Percentiles rank a stretch among this genome's conserved stretches.
These are phyloP conservation scores for Neodon shergylaensis DNA, from an alignment of 2,113 vertebrate genomes.

Conservation along the genomic window DNA sequence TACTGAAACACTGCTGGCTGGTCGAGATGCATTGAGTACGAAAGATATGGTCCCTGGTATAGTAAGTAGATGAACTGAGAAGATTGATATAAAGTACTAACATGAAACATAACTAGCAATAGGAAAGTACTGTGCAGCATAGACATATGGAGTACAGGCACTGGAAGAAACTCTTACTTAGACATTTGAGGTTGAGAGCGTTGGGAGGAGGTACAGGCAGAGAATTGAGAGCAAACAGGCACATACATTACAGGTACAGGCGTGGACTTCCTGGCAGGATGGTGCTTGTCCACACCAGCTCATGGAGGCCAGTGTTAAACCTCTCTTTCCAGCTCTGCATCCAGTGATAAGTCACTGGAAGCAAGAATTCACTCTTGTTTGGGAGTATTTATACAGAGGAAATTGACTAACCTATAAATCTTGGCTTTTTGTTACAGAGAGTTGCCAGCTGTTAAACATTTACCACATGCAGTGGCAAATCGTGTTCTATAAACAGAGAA, in stretches of 20 bases:
- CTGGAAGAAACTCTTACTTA: not conserved
- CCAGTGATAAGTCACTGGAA: not conserved
- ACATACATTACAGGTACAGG: not conserved
- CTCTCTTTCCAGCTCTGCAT: not conserved
- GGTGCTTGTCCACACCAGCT: not conserved
- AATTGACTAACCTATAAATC: conserved; percentile 26
- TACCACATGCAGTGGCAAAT: not conserved
- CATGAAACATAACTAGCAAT: not conserved
- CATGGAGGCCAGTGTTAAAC: not conserved
- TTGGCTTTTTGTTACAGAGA: not conserved
- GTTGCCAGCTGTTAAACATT: not conserved
- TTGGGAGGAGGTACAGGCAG: not conserved
- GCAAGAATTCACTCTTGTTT: not conserved
- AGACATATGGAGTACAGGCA: not conserved
- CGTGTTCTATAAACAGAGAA: not conserved
- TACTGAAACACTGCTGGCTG: not conserved
- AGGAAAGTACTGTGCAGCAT: not conserved
- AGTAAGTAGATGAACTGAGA: not conserved
- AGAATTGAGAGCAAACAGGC: not conserved
- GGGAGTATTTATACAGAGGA: not conserved
- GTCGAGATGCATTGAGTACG: not conserved
- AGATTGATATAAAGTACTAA: not conserved
- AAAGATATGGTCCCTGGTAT: not conserved
- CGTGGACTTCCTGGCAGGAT: not conserved
- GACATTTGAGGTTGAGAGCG: not conserved